Base-by-base conservation (phyloP, 2,888 invertebrate genomes). In the Clanis bilineata region DNA sequence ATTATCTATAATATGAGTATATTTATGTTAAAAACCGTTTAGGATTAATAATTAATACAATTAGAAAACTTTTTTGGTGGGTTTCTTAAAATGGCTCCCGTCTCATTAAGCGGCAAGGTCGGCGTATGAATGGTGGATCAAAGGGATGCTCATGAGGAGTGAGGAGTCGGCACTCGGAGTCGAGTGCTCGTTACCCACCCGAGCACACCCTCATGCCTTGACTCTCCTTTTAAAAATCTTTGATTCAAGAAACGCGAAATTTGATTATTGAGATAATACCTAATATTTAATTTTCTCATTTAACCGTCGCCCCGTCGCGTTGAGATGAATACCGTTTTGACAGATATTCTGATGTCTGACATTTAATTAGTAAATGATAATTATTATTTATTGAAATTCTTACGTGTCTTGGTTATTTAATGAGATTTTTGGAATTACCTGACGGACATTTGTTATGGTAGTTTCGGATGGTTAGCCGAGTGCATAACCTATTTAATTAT, bases 121-220 rank as follows among this genome's bases (percentile, higher is more conserved):
- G 70, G 69, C 67, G 76, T 73, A 78, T 82, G 79, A 82, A 80
- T 79, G 79, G 71, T 73, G 79, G 87, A 86, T 89, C 89, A 89
- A 89, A 89, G 88, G 73, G 83, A 85, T 83, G 82, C 81, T 85
- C 81, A 77, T 70, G 76, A 78, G 77, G 81, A 83, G 82, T 80
- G 76, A 78, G 77, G 81, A 83, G 83, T 80, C 76, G 75, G 80
- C 85, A 81, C 85, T 85, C 68, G 60, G 66, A 63, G 69, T 75
- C 65, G 69, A 88, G 86, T 72, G 83, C 76, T 80, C 81, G 80
- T 85, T 84, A 81, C 81, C 73, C 68, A 73, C 72, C 76, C 71
- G 70, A 79, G 77, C 68, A 74, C 71, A 73, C 76, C 74, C 80
- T 58, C 39, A 12, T 69, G 72, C 80, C 81, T 81, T 83, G 71